Evolutionary conservation across 2,113 vertebrate genomes (phyloP).

Genomic region (Pluvianellus socialis): DNA sequence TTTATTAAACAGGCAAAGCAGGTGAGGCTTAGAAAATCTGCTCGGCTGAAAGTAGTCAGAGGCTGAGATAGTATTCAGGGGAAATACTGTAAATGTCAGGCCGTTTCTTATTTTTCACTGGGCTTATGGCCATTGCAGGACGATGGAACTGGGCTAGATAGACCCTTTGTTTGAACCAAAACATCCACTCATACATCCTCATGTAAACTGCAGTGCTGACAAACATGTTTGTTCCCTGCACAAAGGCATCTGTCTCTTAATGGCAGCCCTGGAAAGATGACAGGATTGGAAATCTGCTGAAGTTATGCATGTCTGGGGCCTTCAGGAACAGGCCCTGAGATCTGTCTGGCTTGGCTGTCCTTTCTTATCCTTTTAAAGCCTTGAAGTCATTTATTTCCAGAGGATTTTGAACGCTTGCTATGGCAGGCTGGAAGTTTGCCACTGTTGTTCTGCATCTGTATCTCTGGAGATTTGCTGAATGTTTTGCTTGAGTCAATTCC

Average conservation of each 20-base stretch:
- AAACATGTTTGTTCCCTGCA: not conserved
- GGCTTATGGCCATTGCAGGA: not conserved
- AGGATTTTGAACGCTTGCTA: not conserved
- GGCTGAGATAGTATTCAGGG: not conserved
- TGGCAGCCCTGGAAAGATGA: not conserved
- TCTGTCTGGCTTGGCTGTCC: not conserved
- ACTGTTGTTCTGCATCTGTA: conserved; percentile 28
- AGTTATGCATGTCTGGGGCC: not conserved
- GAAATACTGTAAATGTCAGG: not conserved
- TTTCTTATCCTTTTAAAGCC: conserved; percentile 28
- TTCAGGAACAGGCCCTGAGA: not conserved
- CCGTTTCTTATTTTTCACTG: not conserved
- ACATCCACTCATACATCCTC: not conserved
- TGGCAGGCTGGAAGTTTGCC: conserved; percentile 44
- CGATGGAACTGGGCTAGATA: not conserved
- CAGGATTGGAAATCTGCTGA: not conserved
- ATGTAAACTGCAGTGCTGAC: not conserved
- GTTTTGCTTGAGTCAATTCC: conserved; percentile 50
- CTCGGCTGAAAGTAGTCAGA: not conserved
- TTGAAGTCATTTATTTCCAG: conserved; percentile 27
- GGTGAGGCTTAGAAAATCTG: not conserved
- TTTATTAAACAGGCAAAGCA: not conserved
- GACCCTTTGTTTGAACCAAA: not conserved
- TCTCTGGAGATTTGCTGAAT: conserved; percentile 26
- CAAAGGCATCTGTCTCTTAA: not conserved